These are phyloP conservation scores for Coregonus ussuriensis DNA, from an alignment of 2,797 vertebrate genomes.

Conservation along the genomic window DNA sequence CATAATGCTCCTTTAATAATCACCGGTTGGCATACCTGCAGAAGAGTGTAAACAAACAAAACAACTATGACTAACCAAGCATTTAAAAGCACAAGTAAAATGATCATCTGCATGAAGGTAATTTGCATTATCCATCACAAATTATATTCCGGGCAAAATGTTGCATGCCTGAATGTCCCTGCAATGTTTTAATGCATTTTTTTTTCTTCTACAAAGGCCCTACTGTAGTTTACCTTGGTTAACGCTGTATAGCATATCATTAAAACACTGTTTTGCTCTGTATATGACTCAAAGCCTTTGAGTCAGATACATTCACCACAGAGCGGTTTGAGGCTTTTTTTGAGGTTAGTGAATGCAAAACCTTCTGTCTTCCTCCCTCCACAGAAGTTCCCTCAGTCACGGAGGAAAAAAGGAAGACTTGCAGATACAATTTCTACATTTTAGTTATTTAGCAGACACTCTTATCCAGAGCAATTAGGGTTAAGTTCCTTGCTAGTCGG, in stretches of 20 bases:
- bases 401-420: constrained; percentile 47
- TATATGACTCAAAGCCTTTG: background rate
- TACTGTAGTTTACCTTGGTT: constrained; percentile 1
- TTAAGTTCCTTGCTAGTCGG: no score
- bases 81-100: constrained; percentile 48
- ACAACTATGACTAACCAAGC: constrained; percentile 62
- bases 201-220: constrained; percentile 9
- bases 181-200: constrained; percentile 28
- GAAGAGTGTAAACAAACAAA: constrained; percentile 53
- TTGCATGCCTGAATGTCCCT: constrained; percentile 1
- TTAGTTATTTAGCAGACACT: no score
- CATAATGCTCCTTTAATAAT: constrained; percentile 31
- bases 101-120: background rate
- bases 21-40: constrained; percentile 58
- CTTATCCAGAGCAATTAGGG: no score
- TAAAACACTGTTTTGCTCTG: constrained; percentile 12
- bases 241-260: constrained; percentile 9
- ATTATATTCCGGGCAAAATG: constrained; percentile 46
- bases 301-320: background rate
- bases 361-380: constrained; percentile 29
- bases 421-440: constrained; percentile 35
- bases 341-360: constrained; percentile 8
- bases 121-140: constrained; percentile 28
- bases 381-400: constrained; percentile 39
- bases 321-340: background rate